Evolutionary conservation across 2,888 invertebrate species (phyloP).

Genomic region (Lathronympha strigana): DNA sequence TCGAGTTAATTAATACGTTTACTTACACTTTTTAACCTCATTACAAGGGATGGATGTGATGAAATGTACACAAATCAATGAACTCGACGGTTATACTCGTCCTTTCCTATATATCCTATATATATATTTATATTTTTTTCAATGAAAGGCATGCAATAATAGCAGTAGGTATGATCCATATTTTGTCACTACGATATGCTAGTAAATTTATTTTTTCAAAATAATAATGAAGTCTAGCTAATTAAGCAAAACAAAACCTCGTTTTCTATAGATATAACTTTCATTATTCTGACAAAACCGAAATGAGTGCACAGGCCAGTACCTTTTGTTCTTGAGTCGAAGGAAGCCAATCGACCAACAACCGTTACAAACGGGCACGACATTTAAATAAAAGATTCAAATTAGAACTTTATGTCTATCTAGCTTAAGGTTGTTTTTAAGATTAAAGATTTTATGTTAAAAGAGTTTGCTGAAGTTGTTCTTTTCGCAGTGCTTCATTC

Average conservation of each 20-base stretch:
- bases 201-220: neutral
- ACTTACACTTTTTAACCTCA: no score
- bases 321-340: constrained; percentile 36
- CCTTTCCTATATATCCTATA: no score
- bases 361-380: neutral
- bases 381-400: neutral
- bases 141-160: no score
- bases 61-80: no score
- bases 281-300: constrained; percentile 27
- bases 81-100: no score
- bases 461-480: constrained; percentile 3
- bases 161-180: no score
- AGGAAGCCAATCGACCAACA: constrained; percentile 35
- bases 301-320: constrained; percentile 33
- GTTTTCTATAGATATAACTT: constrained; percentile 26
- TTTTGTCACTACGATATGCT: neutral
- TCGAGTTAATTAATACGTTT: no score
- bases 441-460: neutral
- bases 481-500: constrained; percentile 29
- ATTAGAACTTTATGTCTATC: neutral
- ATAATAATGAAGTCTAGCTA: constrained; percentile 1
- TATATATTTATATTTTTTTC: no score
- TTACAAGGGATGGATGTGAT: no score
- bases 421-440: neutral
- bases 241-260: constrained; percentile 23